These are phyloP conservation scores for Rhyacophila evoluta DNA, from an alignment of 2,888 invertebrate genomes.

Conservation along the genomic window DNA sequence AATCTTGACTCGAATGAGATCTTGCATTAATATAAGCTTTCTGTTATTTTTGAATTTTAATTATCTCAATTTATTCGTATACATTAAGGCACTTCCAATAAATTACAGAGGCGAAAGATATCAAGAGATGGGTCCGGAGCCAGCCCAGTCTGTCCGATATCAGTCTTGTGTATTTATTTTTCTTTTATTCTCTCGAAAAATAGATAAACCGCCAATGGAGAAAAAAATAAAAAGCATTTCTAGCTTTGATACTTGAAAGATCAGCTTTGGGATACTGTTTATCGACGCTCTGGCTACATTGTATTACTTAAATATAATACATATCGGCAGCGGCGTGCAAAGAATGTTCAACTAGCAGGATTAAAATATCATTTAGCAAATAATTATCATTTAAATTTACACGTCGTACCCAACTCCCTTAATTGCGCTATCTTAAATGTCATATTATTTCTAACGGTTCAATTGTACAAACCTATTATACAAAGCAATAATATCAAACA, in stretches of 20 bases:
- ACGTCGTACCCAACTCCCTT: no score
- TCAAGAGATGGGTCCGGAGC: constrained; percentile 43
- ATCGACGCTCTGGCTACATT: background rate
- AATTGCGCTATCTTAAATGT: no score
- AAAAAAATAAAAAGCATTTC: constrained; percentile 17
- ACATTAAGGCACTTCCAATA: constrained; percentile 50
- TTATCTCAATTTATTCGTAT: constrained; percentile 53
- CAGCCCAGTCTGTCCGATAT: constrained; percentile 43
- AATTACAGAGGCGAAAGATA: constrained; percentile 45
- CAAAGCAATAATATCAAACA: no score
- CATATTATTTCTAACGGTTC: no score
- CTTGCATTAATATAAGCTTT: constrained; percentile 29
- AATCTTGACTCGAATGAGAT: constrained; percentile 40
- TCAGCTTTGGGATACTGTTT: background rate
- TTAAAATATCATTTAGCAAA: no score
- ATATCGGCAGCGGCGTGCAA: no score
- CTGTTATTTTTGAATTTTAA: constrained; percentile 46
- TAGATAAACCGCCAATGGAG: constrained; percentile 36
- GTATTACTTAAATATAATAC: background rate
- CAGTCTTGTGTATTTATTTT: constrained; percentile 3
- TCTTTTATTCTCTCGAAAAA: constrained; percentile 44
- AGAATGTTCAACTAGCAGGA: no score
- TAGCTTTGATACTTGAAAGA: constrained; percentile 12
- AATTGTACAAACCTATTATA: no score
- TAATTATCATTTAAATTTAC: no score